A percentile compares a stretch with the other conserved stretches of the same genome.
Evolutionary conservation across 2,888 invertebrate genomes (phyloP).

Genomic region (Unio delphinus): DNA sequence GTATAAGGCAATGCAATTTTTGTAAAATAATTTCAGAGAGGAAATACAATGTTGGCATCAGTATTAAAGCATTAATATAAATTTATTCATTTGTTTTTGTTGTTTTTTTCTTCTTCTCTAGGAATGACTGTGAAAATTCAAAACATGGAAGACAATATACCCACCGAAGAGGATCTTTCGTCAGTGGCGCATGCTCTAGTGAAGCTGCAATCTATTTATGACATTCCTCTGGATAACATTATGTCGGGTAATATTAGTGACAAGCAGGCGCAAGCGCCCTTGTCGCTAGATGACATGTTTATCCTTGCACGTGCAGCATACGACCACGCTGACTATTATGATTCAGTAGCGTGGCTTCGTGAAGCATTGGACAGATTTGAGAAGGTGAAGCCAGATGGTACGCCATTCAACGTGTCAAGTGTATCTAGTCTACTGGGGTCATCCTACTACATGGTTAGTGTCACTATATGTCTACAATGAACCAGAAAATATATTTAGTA

Average conservation of each 20-base stretch:
- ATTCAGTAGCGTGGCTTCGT: conserved; percentile 30
- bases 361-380: conserved; percentile 10
- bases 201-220: conserved; percentile 26
- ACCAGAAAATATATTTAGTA: too few relatives aligned
- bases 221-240: conserved; percentile 24
- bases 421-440: conserved; percentile 32
- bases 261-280: conserved; percentile 16
- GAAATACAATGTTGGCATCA: too few relatives aligned
- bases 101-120: conserved; percentile 1
- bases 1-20: too few relatives aligned
- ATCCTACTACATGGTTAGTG: conserved; percentile 39
- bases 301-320: conserved; percentile 36
- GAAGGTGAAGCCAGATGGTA: conserved; percentile 3
- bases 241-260: conserved; percentile 26
- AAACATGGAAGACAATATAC: conserved; percentile 45
- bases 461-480: not conserved
- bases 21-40: too few relatives aligned
- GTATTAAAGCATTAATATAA: too few relatives aligned
- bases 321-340: conserved; percentile 17
- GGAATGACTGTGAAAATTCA: conserved; percentile 28
- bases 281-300: conserved; percentile 39
- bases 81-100: not conserved
- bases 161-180: conserved; percentile 22
- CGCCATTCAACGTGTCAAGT: conserved; percentile 13
- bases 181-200: conserved; percentile 26